Percentiles rank a stretch among this genome's conserved stretches.
phyloP scores from a whole-genome alignment of 2,113 vertebrate species.

The Podarcis muralis region DNA sequence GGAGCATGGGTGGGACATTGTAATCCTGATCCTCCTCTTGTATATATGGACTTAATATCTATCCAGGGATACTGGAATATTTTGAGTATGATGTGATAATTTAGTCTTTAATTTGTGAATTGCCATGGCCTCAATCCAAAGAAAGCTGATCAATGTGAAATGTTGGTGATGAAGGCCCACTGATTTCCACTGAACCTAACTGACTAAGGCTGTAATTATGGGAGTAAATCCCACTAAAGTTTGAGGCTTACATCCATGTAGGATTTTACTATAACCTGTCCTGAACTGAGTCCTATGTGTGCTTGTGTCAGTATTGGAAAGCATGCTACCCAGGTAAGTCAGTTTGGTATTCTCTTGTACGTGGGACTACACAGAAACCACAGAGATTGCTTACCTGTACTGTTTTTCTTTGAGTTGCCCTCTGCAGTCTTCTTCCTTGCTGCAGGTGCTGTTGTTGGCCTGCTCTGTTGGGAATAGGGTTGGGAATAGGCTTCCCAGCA shows the following conservation, averaged over 20 bases:
- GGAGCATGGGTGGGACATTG: not conserved
- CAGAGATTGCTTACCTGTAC: not conserved
- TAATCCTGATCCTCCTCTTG: not conserved
- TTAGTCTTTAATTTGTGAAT: not conserved
- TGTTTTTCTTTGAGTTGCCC: no score
- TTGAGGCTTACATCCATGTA: not conserved
- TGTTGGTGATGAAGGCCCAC: not conserved
- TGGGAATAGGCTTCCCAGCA: not conserved
- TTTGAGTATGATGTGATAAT: constrained; percentile 53
- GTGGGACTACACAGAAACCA: not conserved
- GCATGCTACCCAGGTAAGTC: not conserved
- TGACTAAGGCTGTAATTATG: not conserved
- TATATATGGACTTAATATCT: constrained; percentile 31
- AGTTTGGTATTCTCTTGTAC: not conserved
- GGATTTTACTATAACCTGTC: not conserved
- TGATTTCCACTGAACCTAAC: not conserved
- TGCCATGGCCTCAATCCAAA: not conserved
- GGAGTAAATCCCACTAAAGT: not conserved
- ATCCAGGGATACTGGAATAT: not conserved
- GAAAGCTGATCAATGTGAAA: not conserved
- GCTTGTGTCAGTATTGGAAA: not conserved
- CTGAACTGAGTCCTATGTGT: not conserved
- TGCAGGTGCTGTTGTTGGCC: not conserved
- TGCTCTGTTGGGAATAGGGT: no score
- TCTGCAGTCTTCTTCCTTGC: not conserved